These are phyloP conservation scores for Torymus auratus DNA, from an alignment of 2,888 invertebrate species.

Conservation along the genomic window DNA sequence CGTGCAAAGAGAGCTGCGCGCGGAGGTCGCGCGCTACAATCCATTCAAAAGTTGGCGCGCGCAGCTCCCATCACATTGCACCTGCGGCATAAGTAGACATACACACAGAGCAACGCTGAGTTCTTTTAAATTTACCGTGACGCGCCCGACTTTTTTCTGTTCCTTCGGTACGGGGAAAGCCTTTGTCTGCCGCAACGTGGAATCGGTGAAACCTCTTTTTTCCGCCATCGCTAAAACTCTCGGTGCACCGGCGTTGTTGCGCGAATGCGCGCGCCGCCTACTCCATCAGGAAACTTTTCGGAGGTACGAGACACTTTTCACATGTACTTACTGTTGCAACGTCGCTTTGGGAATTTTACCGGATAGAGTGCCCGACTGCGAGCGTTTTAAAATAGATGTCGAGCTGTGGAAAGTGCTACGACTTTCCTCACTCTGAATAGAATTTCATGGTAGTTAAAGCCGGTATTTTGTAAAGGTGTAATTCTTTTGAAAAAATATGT, in stretches of 20 bases:
- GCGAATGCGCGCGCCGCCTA: no score
- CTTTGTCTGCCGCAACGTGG: no score
- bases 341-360: background rate
- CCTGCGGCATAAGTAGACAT: conserved; percentile 1
- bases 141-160: conserved; percentile 20
- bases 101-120: background rate
- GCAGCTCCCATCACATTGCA: conserved; percentile 39
- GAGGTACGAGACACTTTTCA: no score
- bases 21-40: background rate
- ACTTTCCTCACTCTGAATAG: no score
- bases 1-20: background rate
- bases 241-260: background rate
- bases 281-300: conserved; percentile 16
- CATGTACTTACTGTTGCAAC: background rate
- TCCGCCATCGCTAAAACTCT: conserved; percentile 13
- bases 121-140: conserved; percentile 39
- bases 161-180: background rate
- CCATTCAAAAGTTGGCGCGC: conserved; percentile 23
- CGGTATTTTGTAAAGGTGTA: no score
- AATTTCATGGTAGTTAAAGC: no score
- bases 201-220: background rate
- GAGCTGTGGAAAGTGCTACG: background rate
- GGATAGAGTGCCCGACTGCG: background rate
- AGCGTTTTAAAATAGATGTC: background rate
- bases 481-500: no score